A percentile compares a stretch with the other conserved stretches of the same genome.
These are phyloP conservation scores for Hemitrygon akajei DNA, from an alignment of 2,797 vertebrate genomes.

Conservation along the genomic window DNA sequence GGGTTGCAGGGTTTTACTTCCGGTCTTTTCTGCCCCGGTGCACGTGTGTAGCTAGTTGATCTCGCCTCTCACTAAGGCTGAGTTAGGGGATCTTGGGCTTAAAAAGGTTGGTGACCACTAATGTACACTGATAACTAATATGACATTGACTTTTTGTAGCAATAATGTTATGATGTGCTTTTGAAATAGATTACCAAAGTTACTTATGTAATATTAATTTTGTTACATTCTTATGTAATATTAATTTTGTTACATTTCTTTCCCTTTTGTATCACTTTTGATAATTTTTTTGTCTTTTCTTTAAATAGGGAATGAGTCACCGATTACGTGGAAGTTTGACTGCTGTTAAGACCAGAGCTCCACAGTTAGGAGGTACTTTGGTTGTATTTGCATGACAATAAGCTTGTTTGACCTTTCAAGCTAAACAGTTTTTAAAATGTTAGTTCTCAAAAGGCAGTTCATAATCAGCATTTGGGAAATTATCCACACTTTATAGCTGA, in stretches of 20 bases:
- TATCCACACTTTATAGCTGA: background rate
- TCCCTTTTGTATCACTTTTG: slow-evolving; percentile 18
- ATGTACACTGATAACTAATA: too few species aligned
- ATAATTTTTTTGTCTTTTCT: background rate
- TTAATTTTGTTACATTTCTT: background rate
- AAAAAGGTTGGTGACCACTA: too few species aligned
- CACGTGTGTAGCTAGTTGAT: too few species aligned
- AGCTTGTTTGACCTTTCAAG: background rate
- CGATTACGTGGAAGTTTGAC: slow-evolving; percentile 83
- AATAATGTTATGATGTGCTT: background rate
- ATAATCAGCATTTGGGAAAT: background rate
- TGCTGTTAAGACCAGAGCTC: slow-evolving; percentile 83
- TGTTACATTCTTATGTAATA: background rate
- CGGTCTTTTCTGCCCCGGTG: too few species aligned
- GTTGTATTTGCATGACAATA: background rate
- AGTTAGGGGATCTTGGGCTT: too few species aligned
- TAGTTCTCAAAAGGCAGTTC: background rate
- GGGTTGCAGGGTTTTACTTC: too few species aligned
- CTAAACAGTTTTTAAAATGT: background rate
- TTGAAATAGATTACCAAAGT: background rate
- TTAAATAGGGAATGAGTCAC: slow-evolving; percentile 78
- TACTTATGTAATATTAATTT: background rate
- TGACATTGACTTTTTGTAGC: background rate
- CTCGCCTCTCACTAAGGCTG: too few species aligned
- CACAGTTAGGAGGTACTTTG: slow-evolving; percentile 81